Percentiles rank a stretch among this genome's conserved stretches.
These are phyloP conservation scores for Mugil cephalus DNA, from an alignment of 2,113 vertebrate genomes.

Conservation along the genomic window DNA sequence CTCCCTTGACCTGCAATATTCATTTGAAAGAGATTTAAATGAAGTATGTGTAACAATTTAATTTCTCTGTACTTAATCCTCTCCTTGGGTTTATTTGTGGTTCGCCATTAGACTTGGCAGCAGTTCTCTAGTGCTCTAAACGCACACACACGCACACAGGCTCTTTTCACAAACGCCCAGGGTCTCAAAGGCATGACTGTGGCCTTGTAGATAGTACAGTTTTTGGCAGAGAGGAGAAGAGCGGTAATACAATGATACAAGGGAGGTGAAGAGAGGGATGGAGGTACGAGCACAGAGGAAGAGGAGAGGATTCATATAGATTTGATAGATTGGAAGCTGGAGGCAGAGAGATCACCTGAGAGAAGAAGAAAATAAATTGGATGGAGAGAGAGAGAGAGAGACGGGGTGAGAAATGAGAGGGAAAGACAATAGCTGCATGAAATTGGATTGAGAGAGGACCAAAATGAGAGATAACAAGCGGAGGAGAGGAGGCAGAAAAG, in stretches of 20 bases:
- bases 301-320: slow-evolving; percentile 49
- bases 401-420: background rate
- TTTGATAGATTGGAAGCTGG: slow-evolving; percentile 56
- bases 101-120: slow-evolving; percentile 39
- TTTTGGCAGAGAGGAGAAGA: slow-evolving; percentile 14
- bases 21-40: slow-evolving; percentile 25
- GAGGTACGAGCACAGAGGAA: background rate
- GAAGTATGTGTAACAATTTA: slow-evolving; percentile 28
- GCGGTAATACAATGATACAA: background rate
- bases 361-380: slow-evolving; percentile 64
- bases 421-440: slow-evolving; percentile 49
- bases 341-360: slow-evolving; percentile 46
- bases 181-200: slow-evolving; percentile 40
- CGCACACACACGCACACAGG: background rate
- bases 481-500: slow-evolving; percentile 15
- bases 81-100: slow-evolving; percentile 38
- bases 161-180: slow-evolving; percentile 18
- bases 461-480: slow-evolving; percentile 45
- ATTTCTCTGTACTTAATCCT: slow-evolving; percentile 10
- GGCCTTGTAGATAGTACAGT: slow-evolving; percentile 48
- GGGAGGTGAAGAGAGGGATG: background rate
- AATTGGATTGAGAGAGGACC: slow-evolving; percentile 55
- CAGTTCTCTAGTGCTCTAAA: slow-evolving; percentile 14
- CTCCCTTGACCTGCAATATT: slow-evolving; percentile 21
- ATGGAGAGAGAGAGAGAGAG: slow-evolving; percentile 27